Percentiles rank a stretch among this genome's conserved stretches.
phyloP scores from a whole-genome alignment of 2,888 invertebrate genomes.

The Mystacides longicornis region DNA sequence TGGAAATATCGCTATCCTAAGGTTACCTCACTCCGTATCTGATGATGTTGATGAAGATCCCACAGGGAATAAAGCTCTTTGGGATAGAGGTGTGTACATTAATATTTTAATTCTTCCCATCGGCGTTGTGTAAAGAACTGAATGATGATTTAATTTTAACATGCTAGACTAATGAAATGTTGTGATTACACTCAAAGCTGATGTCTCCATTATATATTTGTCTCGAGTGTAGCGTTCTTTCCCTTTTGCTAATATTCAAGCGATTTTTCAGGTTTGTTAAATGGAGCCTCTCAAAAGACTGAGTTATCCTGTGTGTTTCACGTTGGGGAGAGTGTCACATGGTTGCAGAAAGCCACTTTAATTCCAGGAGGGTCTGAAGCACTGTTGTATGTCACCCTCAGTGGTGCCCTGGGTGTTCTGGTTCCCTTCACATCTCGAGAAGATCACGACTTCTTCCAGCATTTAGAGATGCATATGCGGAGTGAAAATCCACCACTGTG shows the following conservation, averaged over 20 bases:
- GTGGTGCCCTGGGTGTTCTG: conserved; percentile 88
- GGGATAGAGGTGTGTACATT: conserved; percentile 62
- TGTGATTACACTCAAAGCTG: conserved; percentile 20
- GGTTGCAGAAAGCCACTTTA: conserved; percentile 90
- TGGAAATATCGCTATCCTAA: conserved; percentile 88
- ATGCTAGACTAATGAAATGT: conserved; percentile 51
- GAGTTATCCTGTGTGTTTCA: conserved; percentile 91
- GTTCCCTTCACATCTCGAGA: conserved; percentile 93
- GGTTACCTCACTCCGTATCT: conserved; percentile 82
- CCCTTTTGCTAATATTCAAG: background rate
- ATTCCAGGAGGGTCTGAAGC: conserved; percentile 98
- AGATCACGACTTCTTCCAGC: conserved; percentile 98
- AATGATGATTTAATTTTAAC: conserved; percentile 43
- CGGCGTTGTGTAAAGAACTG: conserved; percentile 1
- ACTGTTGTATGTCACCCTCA: conserved; percentile 90
- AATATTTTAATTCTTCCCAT: too few relatives aligned
- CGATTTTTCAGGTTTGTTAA: conserved; percentile 63
- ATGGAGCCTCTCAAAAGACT: conserved; percentile 96
- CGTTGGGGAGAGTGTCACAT: conserved; percentile 91
- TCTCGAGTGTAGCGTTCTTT: background rate
- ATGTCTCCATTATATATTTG: background rate
- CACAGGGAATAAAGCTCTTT: conserved; percentile 94
- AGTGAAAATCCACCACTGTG: conserved; percentile 94
- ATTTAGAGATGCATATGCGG: conserved; percentile 99
- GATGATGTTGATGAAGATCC: conserved; percentile 99